Percentiles rank a stretch among this genome's conserved stretches.
Evolutionary conservation across 2,113 vertebrate genomes (phyloP).

Genomic region (zebrafish (Danio rerio)): DNA sequence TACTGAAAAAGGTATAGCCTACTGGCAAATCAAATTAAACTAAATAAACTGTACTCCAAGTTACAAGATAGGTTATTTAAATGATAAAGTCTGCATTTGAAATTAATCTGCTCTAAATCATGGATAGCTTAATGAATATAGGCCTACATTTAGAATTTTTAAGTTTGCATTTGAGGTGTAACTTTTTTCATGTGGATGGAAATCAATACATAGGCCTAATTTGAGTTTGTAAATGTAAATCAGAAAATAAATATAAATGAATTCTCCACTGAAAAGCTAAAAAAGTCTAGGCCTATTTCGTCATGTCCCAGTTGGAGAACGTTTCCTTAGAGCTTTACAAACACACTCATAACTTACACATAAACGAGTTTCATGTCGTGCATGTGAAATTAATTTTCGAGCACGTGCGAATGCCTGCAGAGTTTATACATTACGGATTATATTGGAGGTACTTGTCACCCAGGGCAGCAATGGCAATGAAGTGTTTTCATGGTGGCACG

Average conservation of each 20-base stretch:
- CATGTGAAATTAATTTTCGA: background rate
- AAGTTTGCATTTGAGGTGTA: background rate
- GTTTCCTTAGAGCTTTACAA: background rate
- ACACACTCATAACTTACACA: background rate
- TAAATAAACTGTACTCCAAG: too few species aligned
- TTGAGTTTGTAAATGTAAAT: background rate
- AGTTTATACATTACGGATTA: conserved; percentile 41
- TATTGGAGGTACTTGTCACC: conserved; percentile 43
- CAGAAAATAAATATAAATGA: background rate
- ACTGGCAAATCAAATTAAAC: too few species aligned
- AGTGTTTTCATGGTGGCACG: conserved; percentile 65
- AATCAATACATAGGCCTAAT: background rate
- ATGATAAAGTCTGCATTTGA: too few species aligned
- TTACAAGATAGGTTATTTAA: too few species aligned
- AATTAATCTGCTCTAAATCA: too few species aligned
- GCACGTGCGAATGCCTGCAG: background rate
- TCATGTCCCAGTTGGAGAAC: background rate
- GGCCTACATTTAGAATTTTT: too few species aligned
- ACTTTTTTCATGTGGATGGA: background rate
- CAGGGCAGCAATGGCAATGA: conserved; percentile 38
- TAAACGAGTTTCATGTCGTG: background rate
- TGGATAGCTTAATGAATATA: too few species aligned
- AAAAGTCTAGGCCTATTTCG: too few species aligned
- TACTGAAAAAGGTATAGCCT: too few species aligned
- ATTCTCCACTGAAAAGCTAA: background rate